These are phyloP conservation scores for Dryas iulia DNA, from an alignment of 1,140 invertebrate species.

Conservation along the genomic window DNA sequence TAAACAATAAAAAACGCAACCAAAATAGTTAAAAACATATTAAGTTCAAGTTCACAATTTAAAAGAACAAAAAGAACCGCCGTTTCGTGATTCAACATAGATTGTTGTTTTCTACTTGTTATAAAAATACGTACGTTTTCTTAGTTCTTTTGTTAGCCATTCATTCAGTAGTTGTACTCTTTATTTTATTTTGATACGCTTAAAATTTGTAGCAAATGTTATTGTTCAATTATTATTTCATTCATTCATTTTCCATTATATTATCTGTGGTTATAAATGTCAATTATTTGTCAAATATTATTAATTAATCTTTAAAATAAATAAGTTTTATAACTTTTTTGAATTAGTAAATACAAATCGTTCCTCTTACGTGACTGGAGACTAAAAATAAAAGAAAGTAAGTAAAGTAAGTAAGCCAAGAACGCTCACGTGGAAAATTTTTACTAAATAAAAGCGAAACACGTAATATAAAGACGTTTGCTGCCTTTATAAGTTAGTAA, in stretches of 20 bases:
- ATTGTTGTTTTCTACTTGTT: not conserved
- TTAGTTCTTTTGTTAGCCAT: not conserved
- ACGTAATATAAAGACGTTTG: not conserved
- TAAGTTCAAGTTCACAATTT: constrained; percentile 2
- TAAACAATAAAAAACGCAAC: not conserved
- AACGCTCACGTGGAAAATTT: not conserved
- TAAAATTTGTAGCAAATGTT: not conserved
- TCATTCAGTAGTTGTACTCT: not conserved
- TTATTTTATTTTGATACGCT: not conserved
- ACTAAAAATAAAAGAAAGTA: constrained; percentile 18
- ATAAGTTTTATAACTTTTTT: too few species aligned
- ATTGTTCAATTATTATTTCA: too few species aligned
- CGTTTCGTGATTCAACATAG: not conserved
- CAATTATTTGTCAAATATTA: too few species aligned
- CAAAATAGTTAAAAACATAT: not conserved
- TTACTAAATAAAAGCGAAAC: not conserved
- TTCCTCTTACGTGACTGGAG: constrained; percentile 15
- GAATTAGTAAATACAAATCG: not conserved
- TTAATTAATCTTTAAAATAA: too few species aligned
- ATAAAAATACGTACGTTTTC: not conserved
- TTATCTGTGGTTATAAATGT: too few species aligned
- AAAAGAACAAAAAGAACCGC: not conserved
- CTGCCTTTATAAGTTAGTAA: not conserved
- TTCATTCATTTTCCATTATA: too few species aligned
- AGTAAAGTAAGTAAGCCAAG: too few species aligned